Conservation (phyloP, 2,888 invertebrate genomes). For the Lasioglossum oenotherae region DNA sequence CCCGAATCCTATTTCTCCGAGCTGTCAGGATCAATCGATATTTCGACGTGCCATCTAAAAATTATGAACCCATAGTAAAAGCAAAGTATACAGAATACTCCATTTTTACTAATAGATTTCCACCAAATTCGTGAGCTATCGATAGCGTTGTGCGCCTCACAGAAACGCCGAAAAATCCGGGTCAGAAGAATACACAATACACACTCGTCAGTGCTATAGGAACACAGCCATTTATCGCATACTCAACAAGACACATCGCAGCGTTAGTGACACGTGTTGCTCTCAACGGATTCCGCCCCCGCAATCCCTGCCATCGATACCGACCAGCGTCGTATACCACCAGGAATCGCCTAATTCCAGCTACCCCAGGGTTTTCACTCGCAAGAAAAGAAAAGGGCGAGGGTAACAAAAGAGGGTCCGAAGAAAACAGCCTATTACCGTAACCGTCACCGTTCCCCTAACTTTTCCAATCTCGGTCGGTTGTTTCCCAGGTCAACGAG, state of each 20-base stretch:
- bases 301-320: constrained; percentile 15
- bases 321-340: no score
- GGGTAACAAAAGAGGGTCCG: constrained; percentile 9
- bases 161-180: not conserved
- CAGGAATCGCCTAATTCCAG: not conserved
- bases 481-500: constrained; percentile 61
- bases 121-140: not conserved
- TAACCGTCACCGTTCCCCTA: constrained; percentile 16
- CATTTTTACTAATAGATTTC: not conserved
- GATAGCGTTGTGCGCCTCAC: not conserved
- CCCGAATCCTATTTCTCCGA: no score
- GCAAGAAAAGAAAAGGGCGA: not conserved
- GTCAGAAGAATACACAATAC: not conserved
- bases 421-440: constrained; percentile 38
- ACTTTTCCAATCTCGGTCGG: constrained; percentile 45
- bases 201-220: not conserved
- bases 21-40: no score
- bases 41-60: no score
- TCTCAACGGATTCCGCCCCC: constrained; percentile 4
- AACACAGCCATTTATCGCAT: not conserved
- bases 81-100: no score
- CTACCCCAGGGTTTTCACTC: not conserved
- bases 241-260: not conserved
- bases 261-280: constrained; percentile 48
- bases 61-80: no score